phyloP scores from a whole-genome alignment of 2,797 vertebrate species.

The Semaprochilodus insignis region DNA sequence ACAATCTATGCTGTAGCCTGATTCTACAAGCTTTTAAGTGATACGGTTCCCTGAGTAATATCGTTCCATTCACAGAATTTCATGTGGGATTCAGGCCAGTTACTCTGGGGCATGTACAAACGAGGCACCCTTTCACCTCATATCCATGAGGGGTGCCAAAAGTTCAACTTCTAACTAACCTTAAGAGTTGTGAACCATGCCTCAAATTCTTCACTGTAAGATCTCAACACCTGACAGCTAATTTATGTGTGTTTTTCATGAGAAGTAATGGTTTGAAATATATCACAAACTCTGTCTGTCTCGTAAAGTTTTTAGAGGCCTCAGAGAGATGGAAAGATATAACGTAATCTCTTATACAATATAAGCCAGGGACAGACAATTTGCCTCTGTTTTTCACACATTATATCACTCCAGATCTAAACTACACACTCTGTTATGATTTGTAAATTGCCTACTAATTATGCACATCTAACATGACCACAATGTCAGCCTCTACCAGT shows the following conservation, averaged over 20 bases:
- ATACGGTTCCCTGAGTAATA: not conserved
- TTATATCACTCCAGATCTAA: constrained; percentile 26
- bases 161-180: constrained; percentile 26
- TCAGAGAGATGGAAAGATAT: not conserved
- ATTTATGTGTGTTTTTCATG: constrained; percentile 62
- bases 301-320: constrained; percentile 13
- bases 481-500: constrained; percentile 57
- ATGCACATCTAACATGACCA: constrained; percentile 19
- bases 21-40: not conserved
- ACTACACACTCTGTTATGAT: constrained; percentile 19
- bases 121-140: constrained; percentile 20
- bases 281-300: constrained; percentile 57
- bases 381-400: constrained; percentile 3
- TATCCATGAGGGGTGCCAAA: constrained; percentile 35
- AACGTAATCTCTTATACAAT: not conserved
- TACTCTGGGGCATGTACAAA: constrained; percentile 36
- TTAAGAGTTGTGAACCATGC: constrained; percentile 41
- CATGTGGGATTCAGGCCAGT: constrained; percentile 21
- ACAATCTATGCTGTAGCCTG: no score
- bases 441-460: constrained; percentile 32
- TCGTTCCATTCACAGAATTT: not conserved
- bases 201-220: constrained; percentile 64
- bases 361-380: not conserved
- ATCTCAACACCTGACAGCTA: constrained; percentile 56
- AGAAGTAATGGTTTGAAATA: constrained; percentile 56